Evolutionary conservation across 2,113 vertebrate genomes (phyloP).

Genomic region (Melanocharis versteri): DNA sequence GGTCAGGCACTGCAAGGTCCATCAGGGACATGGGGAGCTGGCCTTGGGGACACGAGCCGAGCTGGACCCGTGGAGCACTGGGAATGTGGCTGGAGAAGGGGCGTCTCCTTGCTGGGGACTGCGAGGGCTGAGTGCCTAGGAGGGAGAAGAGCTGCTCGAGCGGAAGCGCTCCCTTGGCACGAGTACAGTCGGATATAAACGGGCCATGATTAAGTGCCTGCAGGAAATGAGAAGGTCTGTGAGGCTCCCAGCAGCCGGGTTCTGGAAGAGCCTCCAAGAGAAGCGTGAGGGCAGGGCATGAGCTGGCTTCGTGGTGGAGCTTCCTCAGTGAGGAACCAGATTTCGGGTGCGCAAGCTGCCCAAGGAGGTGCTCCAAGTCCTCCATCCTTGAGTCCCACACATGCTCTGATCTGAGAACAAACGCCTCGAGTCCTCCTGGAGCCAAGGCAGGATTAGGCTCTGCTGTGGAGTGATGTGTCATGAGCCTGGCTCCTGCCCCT

Average conservation of each 20-base stretch:
- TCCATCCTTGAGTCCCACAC: neutral
- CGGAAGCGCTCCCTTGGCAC: neutral
- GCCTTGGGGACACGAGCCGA: accelerated
- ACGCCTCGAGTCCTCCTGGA: accelerated
- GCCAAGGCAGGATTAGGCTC: neutral
- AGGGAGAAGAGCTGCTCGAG: neutral
- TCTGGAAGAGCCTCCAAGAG: conserved; percentile 37
- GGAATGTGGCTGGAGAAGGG: neutral
- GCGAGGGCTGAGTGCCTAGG: neutral
- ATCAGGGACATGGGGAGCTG: accelerated
- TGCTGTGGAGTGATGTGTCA: neutral
- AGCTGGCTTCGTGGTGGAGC: neutral
- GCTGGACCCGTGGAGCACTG: accelerated
- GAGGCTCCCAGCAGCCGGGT: neutral
- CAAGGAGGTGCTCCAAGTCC: neutral
- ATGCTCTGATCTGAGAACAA: neutral
- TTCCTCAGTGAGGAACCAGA: neutral
- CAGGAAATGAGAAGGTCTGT: conserved; percentile 3
- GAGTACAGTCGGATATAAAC: neutral
- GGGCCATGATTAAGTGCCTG: neutral
- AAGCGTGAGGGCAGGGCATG: neutral
- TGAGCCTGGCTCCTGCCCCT: neutral
- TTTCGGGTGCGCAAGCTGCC: neutral
- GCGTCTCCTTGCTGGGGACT: neutral
- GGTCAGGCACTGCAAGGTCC: neutral